Evolutionary conservation across 2,888 invertebrate species (phyloP).

Genomic region (Caenorhabditis sp.): DNA sequence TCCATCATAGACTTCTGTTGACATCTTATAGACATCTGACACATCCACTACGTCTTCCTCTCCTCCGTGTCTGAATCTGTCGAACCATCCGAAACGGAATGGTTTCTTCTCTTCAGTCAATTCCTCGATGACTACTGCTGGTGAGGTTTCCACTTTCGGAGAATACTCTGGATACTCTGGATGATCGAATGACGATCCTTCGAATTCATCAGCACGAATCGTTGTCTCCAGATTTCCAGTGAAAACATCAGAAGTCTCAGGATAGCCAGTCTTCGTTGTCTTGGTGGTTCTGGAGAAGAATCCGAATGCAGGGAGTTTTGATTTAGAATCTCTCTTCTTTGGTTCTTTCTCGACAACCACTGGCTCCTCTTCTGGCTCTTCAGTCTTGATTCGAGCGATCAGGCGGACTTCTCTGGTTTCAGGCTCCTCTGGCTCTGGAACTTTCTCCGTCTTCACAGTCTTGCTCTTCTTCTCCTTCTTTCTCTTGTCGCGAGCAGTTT

Average conservation of each 20-base stretch:
- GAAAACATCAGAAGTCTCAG: conserved; percentile 43
- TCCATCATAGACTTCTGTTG: conserved; percentile 39
- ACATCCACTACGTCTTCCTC: conserved; percentile 55
- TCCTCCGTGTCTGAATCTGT: conserved; percentile 56
- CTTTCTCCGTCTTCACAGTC: conserved; percentile 35
- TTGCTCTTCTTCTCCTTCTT: conserved; percentile 56
- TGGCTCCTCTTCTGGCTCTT: conserved; percentile 14
- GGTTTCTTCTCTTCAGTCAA: neutral
- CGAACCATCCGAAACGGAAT: conserved; percentile 50
- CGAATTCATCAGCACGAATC: conserved; percentile 39
- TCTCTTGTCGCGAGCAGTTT: conserved; percentile 43
- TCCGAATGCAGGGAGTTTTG: conserved; percentile 11
- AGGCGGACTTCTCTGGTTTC: conserved; percentile 35
- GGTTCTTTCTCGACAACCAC: conserved; percentile 11
- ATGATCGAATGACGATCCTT: conserved; percentile 44
- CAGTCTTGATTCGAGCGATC: conserved; percentile 27
- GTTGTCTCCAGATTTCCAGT: conserved; percentile 52
- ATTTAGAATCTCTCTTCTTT: neutral
- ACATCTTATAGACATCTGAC: conserved; percentile 34
- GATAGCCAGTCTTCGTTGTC: conserved; percentile 46
- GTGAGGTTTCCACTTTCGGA: conserved; percentile 23
- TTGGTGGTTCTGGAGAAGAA: conserved; percentile 50
- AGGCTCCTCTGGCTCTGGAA: conserved; percentile 12
- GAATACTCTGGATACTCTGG: conserved; percentile 39
- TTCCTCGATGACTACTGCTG: neutral